Percentiles rank a stretch among this genome's conserved stretches.
Evolutionary conservation across 2,888 invertebrate genomes (phyloP).

Genomic region (Ectemnius continuus): DNA sequence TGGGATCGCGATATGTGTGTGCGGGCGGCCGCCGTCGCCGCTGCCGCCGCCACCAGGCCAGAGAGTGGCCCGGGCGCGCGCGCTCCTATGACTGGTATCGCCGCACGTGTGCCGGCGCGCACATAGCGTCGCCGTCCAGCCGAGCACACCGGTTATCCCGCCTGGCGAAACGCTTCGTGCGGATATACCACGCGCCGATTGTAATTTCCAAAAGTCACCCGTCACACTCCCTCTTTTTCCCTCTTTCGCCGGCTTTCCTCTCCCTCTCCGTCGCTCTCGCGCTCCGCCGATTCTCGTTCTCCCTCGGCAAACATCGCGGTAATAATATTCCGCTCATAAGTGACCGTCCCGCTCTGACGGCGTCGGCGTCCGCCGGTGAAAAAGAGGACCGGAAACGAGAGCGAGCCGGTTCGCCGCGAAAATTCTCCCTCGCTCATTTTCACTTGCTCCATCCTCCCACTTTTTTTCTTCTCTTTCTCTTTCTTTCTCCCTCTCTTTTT

Average conservation of each 20-base stretch:
- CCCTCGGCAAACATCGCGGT: conserved; percentile 13
- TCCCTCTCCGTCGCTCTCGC: not conserved
- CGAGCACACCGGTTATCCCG: no score
- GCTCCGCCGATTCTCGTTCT: not conserved
- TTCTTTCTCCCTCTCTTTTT: no score
- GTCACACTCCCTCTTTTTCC: not conserved
- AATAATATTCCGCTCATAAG: conserved; percentile 37
- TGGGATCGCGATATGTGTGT: conserved; percentile 49
- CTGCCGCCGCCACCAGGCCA: no score
- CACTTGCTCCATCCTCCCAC: no score
- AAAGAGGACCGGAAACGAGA: not conserved
- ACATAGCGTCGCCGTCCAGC: no score
- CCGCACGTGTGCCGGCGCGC: no score
- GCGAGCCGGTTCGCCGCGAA: conserved; percentile 3
- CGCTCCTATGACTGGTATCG: no score
- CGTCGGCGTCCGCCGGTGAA: not conserved
- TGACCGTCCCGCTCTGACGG: not conserved
- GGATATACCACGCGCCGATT: conserved; percentile 38
- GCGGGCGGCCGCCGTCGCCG: no score
- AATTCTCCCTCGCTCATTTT: not conserved
- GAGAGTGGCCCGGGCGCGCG: not conserved
- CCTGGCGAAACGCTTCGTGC: conserved; percentile 32
- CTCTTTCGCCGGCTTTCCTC: not conserved
- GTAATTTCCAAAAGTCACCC: conserved; percentile 33
- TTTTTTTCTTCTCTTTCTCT: no score